These are phyloP conservation scores for Chelmon rostratus DNA, from an alignment of 2,797 vertebrate genomes.

Conservation along the genomic window DNA sequence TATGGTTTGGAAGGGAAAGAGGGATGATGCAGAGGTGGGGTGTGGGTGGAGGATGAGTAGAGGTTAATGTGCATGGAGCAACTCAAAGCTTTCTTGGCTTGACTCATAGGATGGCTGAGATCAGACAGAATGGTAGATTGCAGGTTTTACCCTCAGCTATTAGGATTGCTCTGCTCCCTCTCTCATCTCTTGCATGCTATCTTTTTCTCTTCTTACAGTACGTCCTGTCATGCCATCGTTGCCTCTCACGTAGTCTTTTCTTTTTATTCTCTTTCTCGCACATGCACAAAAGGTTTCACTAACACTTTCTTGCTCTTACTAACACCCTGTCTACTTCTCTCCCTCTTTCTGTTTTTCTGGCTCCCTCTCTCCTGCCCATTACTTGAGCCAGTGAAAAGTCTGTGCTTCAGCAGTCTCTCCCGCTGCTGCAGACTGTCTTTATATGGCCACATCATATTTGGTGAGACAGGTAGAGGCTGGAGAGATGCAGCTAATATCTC, in stretches of 20 bases:
- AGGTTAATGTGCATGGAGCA: constrained; percentile 74
- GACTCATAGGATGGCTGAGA: constrained; percentile 71
- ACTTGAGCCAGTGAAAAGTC: constrained; percentile 64
- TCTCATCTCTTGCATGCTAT: constrained; percentile 37
- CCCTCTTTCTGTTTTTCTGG: constrained; percentile 24
- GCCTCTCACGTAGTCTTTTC: constrained; percentile 14
- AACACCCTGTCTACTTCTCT: constrained; percentile 50
- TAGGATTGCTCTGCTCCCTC: constrained; percentile 61
- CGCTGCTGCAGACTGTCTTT: constrained; percentile 70
- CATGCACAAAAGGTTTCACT: constrained; percentile 42
- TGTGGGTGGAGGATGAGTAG: constrained; percentile 69
- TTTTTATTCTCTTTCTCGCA: constrained; percentile 24
- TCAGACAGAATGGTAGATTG: constrained; percentile 78
- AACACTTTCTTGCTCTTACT: constrained; percentile 55
- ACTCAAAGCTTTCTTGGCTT: constrained; percentile 74
- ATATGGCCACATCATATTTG: constrained; percentile 76
- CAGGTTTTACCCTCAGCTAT: constrained; percentile 75
- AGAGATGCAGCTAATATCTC: constrained; percentile 72
- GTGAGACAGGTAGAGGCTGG: constrained; percentile 71
- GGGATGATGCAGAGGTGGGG: constrained; percentile 56
- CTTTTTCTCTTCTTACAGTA: constrained; percentile 18
- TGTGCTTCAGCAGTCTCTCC: constrained; percentile 72
- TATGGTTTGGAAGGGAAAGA: constrained; percentile 47
- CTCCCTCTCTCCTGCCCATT: constrained; percentile 55
- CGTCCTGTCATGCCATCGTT: constrained; percentile 28